Evolutionary conservation across 2,113 vertebrate genomes (phyloP), one percentile per base, ranked within the genome.

Genomic region (Mirza zaza): DNA sequence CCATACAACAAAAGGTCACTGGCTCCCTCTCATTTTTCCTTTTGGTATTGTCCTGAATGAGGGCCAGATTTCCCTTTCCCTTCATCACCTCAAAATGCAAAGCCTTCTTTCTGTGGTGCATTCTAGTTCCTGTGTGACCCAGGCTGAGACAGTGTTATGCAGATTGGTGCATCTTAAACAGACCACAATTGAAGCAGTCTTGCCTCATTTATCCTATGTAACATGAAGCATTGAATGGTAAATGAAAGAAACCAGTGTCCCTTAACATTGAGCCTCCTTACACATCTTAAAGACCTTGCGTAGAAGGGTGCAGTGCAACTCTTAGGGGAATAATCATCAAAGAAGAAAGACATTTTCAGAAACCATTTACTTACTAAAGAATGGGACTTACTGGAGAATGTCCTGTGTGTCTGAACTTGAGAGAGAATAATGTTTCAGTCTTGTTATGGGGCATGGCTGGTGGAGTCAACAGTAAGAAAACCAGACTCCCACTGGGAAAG

Each of bases 321-420:
- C 59, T 71, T 34, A 68, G 2, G 42, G 15, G 55, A 15, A 61
- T 36, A 45, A 45, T 45, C 52, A 71, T 8, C 59, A 94, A 90
- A 71, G 23, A 82, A 90, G 12, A 63, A 48, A 27, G 65, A 32
- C 34, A 76, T 93, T 76, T 84, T 71, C 61, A 86, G 82, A 97
- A 97, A n/a, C 29, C 8, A 85, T 87, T 90, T n/a, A 55, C 45
- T 92, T 92, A 36, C 65, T 80, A 89, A 95, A 87, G 75, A 94
- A 91, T 73, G 70, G 32, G 76, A 76, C 36, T 79, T 85, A 61
- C 90, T 80, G 81, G 90, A 96, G 65, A 89, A 61, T 20, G 29
- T 36, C 59, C n/a, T 70, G 55, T 73, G 42, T 83, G 85, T 73
- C 42, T 81, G 55, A 34, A 80, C 45, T 75, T 88, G 77, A 68